Conservation (phyloP, 2,113 vertebrate genomes). For the Tor tambroides region DNA sequence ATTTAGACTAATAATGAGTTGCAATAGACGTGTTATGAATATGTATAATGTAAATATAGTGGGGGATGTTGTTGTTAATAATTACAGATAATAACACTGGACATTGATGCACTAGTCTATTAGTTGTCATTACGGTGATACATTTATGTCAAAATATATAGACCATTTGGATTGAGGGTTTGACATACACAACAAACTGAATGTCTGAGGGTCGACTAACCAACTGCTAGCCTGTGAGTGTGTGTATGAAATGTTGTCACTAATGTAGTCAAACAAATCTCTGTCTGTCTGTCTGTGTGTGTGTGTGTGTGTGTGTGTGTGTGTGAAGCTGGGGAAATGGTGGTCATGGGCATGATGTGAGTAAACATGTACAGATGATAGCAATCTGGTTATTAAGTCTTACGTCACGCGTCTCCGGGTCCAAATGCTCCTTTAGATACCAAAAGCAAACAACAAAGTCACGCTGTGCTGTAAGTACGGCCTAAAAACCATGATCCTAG, state of each 20-base stretch:
- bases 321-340: not conserved
- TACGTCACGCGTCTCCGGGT: not conserved
- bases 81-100: not conserved
- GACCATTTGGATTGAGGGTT: not conserved
- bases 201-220: not conserved
- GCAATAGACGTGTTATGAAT: not conserved
- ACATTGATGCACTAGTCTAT: not conserved
- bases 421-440: not conserved
- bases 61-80: not conserved
- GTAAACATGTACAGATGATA: not conserved
- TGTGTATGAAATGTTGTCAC: not conserved
- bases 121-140: not conserved
- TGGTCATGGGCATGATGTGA: not conserved
- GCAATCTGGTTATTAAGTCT: not conserved
- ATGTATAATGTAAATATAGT: not conserved
- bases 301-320: not conserved
- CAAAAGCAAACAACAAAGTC: not conserved
- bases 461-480: not conserved
- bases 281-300: not conserved
- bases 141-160: not conserved
- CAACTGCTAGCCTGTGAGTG: not conserved
- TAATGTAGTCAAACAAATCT: not conserved
- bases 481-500: not conserved
- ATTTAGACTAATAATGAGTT: not conserved
- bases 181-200: not conserved